A percentile compares a stretch with the other conserved stretches of the same genome.
These are phyloP conservation scores for Thymelicus lineola DNA, from an alignment of 2,888 invertebrate species.

Conservation along the genomic window DNA sequence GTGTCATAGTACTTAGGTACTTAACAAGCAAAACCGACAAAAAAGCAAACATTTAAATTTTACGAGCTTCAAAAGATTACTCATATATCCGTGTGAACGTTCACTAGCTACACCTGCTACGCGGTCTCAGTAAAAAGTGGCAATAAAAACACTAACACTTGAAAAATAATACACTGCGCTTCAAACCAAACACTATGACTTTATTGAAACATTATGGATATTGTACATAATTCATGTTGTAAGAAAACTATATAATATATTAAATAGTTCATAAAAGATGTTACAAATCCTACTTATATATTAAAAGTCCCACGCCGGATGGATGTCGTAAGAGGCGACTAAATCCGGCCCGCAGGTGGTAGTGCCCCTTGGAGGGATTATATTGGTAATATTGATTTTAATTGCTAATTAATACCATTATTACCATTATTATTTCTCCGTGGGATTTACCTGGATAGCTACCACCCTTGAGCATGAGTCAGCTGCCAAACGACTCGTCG, in stretches of 20 bases:
- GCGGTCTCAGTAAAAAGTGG: slow-evolving; percentile 56
- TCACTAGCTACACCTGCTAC: slow-evolving; percentile 68
- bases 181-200: slow-evolving; percentile 13
- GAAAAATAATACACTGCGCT: slow-evolving; percentile 60
- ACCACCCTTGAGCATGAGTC: no score
- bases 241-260: background rate
- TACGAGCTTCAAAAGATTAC: slow-evolving; percentile 22
- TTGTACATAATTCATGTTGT: background rate
- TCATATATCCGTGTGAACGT: slow-evolving; percentile 64
- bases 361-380: no score
- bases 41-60: slow-evolving; percentile 2
- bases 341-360: no score
- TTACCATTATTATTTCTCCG: no score
- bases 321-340: no score
- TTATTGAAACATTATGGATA: background rate
- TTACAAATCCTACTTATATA: background rate
- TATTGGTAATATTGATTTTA: no score
- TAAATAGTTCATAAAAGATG: background rate
- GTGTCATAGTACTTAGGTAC: background rate
- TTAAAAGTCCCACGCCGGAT: no score
- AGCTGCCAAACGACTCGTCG: no score
- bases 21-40: background rate
- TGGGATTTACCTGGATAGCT: no score
- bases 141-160: slow-evolving; percentile 58
- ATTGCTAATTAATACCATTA: no score